Conservation (phyloP, 64 coral and sea anemone genomes). For the Astreopora myriophthalma region DNA sequence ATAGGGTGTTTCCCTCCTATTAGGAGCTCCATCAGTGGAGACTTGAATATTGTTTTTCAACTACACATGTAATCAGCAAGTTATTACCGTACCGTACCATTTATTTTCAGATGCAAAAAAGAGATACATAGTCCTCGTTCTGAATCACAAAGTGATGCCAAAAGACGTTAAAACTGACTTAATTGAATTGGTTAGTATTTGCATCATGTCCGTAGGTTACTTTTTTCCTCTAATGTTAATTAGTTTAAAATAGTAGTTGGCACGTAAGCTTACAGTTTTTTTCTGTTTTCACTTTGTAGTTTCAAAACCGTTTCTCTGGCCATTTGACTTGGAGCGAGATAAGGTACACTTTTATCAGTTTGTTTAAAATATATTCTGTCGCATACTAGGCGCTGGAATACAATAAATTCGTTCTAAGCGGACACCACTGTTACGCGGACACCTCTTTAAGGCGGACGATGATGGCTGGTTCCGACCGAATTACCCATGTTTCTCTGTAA, state of each 20-base stretch:
- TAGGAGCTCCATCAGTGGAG: too few species aligned
- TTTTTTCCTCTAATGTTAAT: not conserved
- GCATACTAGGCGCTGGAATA: not conserved
- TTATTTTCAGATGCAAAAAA: constrained; percentile 16
- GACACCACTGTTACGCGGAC: not conserved
- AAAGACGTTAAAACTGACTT: constrained; percentile 70
- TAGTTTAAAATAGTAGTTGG: not conserved
- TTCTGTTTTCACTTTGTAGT: constrained; percentile 19
- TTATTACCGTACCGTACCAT: too few species aligned
- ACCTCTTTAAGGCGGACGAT: not conserved
- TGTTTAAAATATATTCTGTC: not conserved
- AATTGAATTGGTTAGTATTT: constrained; percentile 62
- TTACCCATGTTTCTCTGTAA: not conserved
- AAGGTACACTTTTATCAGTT: constrained; percentile 27
- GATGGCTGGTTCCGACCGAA: not conserved
- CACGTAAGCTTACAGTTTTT: too few species aligned
- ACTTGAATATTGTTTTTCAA: too few species aligned
- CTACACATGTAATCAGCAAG: too few species aligned
- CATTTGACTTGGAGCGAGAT: constrained; percentile 70
- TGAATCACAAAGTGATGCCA: constrained; percentile 73
- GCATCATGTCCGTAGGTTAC: too few species aligned
- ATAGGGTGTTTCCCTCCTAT: too few species aligned
- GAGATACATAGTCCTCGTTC: constrained; percentile 17
- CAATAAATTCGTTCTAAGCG: not conserved
- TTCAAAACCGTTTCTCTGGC: constrained; percentile 67